Evolutionary conservation across 2,113 vertebrate species (phyloP), one percentile per base, ranked within the genome.

Genomic region (Hippocampus mohnikei): DNA sequence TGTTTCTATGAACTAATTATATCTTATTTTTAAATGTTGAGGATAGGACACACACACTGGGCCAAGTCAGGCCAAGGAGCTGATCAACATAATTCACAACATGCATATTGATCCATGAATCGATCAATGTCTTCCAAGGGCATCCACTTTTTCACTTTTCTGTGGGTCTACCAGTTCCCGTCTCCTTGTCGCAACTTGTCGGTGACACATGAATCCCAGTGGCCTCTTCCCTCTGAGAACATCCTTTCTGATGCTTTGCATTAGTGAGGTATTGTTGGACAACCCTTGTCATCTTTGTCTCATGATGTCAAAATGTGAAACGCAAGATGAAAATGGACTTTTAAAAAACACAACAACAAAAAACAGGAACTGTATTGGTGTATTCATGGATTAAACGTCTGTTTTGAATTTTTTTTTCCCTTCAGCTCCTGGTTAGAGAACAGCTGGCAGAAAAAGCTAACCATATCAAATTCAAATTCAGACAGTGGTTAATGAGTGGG

Each of bases 401-500:
- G 13, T 59, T 16, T 12, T 29, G n/a, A n/a, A 56, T 23, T 9
- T 33, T 23, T 9, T 33, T 56, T 27, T 13, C 13, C 56, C 0
- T 59, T 29, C 13, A 59, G 56, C 56, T 25, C 10, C 11, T 5
- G 13, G 2, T 25, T 56, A 12, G 53, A 56, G 53, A 56, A 56
- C 9, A 56, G n/a, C 53, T 27, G 15, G 56, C 1, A 16, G 21
- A 58, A 58, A 29, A 59, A 15, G 2, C 16, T 8, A 12, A 29
- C 15, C 15, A 59, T 27, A 18, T 12, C 15, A 73, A 81, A 71
- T 70, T 62, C 63, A 72, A 21, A 64, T 76, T 46, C 72, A 82
- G 73, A 66, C 74, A 74, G 66, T 66, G 69, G 67, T 59, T 81
- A 67, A 69, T 75, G 75, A 87, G 78, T 76, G 73, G 63, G 84